Evolutionary conservation across 2,797 vertebrate species (phyloP).

Genomic region (Urophycis tenuis): DNA sequence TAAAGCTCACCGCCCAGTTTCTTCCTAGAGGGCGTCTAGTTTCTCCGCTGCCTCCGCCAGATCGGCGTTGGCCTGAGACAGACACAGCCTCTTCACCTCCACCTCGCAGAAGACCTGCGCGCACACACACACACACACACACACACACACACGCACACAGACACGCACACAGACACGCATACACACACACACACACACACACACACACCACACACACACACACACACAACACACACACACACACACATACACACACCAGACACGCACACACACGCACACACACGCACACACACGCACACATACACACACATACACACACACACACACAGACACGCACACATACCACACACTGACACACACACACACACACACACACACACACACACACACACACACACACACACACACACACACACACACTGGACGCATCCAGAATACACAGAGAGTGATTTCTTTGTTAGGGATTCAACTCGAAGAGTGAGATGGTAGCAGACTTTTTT

Average conservation of each 20-base stretch:
- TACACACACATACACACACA: neutral
- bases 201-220: too few species aligned
- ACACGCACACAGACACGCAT: neutral
- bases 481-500: neutral
- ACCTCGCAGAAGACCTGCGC: slow-evolving; percentile 68
- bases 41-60: slow-evolving; percentile 75
- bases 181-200: neutral
- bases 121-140: slow-evolving; percentile 17
- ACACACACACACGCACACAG: neutral
- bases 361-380: slow-evolving; percentile 11
- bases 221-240: neutral
- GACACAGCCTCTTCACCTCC: slow-evolving; percentile 71
- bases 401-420: neutral
- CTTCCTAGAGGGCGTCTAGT: slow-evolving; percentile 66
- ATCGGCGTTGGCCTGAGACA: slow-evolving; percentile 71
- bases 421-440: neutral
- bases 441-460: neutral
- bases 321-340: neutral
- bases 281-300: slow-evolving; percentile 9
- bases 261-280: slow-evolving; percentile 15
- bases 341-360: slow-evolving; percentile 5
- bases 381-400: neutral
- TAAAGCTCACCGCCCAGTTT: slow-evolving; percentile 65
- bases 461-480: neutral
- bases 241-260: neutral